phyloP scores from a whole-genome alignment of 2,888 invertebrate genomes.

The Caenorhabditis plicata region DNA sequence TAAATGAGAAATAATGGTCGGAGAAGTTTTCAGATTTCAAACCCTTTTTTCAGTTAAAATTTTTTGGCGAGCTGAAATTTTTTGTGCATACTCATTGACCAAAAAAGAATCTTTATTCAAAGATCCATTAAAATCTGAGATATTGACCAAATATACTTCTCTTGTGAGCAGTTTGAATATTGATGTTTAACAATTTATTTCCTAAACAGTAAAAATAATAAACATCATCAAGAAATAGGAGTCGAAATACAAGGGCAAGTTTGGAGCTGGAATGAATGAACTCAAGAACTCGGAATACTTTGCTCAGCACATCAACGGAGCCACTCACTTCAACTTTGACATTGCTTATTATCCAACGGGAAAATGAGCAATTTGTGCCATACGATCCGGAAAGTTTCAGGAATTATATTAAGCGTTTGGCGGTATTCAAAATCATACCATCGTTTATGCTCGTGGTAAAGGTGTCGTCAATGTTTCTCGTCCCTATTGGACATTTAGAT shows the following conservation, averaged over 20 bases:
- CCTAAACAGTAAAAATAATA: too few relatives aligned
- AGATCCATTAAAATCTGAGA: too few relatives aligned
- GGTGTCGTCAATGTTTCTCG: slow-evolving; percentile 47
- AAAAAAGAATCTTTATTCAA: too few relatives aligned
- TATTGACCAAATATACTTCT: too few relatives aligned
- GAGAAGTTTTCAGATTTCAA: too few relatives aligned
- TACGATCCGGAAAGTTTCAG: slow-evolving; percentile 49
- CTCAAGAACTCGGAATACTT: slow-evolving; percentile 23
- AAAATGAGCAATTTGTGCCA: slow-evolving; percentile 38
- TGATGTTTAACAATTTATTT: too few relatives aligned
- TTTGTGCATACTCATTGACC: too few relatives aligned
- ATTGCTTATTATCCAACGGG: slow-evolving; percentile 50
- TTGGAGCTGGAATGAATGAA: slow-evolving; percentile 37
- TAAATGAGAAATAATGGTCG: too few relatives aligned
- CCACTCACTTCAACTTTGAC: slow-evolving; percentile 51
- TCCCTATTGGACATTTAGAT: slow-evolving; percentile 48
- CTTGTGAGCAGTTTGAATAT: too few relatives aligned
- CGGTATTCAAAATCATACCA: slow-evolving; percentile 47
- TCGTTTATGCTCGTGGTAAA: slow-evolving; percentile 46
- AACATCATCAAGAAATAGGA: too few relatives aligned
- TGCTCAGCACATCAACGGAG: slow-evolving; percentile 42
- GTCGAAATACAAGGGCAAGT: slow-evolving; percentile 46
- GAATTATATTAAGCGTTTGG: slow-evolving; percentile 44
- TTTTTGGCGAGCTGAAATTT: too few relatives aligned
- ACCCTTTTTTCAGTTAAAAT: too few relatives aligned